These are phyloP conservation scores for Aurelia coerulea DNA, from an alignment of 30 jellyfish, hydroid and myxozoan species.

Conservation along the genomic window DNA sequence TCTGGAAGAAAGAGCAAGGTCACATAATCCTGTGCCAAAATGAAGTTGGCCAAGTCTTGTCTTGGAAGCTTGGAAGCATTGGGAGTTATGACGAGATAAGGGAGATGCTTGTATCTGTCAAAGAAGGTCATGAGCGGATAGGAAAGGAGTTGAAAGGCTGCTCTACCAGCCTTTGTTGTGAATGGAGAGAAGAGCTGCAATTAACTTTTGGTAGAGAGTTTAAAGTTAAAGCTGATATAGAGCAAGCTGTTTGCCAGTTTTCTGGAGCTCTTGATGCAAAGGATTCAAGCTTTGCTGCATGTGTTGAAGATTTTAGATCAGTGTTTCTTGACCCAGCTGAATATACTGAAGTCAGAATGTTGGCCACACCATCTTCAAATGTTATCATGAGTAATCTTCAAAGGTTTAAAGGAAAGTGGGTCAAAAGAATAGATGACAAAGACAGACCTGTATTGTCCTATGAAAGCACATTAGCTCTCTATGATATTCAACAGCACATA, in stretches of 20 bases:
- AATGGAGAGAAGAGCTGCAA: constrained; percentile 80
- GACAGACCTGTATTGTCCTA: constrained; percentile 62
- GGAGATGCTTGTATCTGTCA: constrained; percentile 58
- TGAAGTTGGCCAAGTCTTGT: constrained; percentile 86
- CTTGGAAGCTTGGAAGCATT: constrained; percentile 84
- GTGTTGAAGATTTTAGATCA: constrained; percentile 70
- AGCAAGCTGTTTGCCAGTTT: constrained; percentile 29
- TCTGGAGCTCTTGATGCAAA: constrained; percentile 75
- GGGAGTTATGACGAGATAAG: constrained; percentile 68
- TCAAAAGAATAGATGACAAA: constrained; percentile 69
- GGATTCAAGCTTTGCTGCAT: constrained; percentile 48
- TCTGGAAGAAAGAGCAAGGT: constrained; percentile 75
- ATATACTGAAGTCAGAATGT: constrained; percentile 56
- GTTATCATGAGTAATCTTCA: constrained; percentile 65
- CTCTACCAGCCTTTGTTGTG: constrained; percentile 82
- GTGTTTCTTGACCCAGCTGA: constrained; percentile 91
- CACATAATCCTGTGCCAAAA: constrained; percentile 76
- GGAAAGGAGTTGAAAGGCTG: constrained; percentile 81
- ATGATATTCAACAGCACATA: constrained; percentile 83
- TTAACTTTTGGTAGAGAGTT: constrained; percentile 76
- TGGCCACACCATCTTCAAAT: constrained; percentile 76
- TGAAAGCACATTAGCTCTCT: constrained; percentile 47
- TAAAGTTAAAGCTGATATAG: constrained; percentile 76
- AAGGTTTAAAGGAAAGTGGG: constrained; percentile 79
- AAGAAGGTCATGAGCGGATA: constrained; percentile 78